Percentiles rank a stretch among this genome's conserved stretches.
Evolutionary conservation across 2,888 invertebrate genomes (phyloP).

Genomic region (Steinernema carpocapsae): DNA sequence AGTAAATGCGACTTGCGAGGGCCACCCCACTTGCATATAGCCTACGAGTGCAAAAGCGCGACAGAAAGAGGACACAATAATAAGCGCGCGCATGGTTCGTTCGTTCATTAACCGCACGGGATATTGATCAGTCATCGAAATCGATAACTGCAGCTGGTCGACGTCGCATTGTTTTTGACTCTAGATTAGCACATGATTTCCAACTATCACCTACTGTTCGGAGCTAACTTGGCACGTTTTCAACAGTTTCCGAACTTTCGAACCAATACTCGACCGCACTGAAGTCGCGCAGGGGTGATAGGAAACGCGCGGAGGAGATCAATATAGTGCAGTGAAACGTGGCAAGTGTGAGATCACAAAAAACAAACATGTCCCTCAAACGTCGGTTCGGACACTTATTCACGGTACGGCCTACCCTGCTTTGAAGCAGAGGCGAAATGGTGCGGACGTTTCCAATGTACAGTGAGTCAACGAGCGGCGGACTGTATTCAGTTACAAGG

Average conservation of each 20-base stretch:
- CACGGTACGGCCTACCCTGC: neutral
- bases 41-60: constrained; percentile 1
- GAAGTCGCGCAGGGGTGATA: too few species aligned
- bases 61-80: constrained; percentile 29
- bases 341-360: constrained; percentile 8
- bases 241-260: neutral
- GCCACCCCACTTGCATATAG: constrained; percentile 21
- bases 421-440: constrained; percentile 6
- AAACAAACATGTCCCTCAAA: constrained; percentile 34
- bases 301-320: neutral
- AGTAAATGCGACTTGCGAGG: neutral
- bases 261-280: too few species aligned
- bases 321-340: constrained; percentile 27
- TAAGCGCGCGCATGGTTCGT: constrained; percentile 35
- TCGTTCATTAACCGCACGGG: constrained; percentile 34
- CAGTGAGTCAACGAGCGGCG: neutral
- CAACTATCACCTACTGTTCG: constrained; percentile 7
- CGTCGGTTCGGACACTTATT: constrained; percentile 31
- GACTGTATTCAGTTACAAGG: constrained; percentile 1
- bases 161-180: constrained; percentile 32
- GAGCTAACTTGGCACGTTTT: constrained; percentile 1
- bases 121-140: constrained; percentile 33
- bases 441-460: neutral
- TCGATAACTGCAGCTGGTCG: constrained; percentile 35
- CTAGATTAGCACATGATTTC: constrained; percentile 29